Evolutionary conservation across 1,140 invertebrate genomes (phyloP).

Genomic region (Magallana ariakensis): DNA sequence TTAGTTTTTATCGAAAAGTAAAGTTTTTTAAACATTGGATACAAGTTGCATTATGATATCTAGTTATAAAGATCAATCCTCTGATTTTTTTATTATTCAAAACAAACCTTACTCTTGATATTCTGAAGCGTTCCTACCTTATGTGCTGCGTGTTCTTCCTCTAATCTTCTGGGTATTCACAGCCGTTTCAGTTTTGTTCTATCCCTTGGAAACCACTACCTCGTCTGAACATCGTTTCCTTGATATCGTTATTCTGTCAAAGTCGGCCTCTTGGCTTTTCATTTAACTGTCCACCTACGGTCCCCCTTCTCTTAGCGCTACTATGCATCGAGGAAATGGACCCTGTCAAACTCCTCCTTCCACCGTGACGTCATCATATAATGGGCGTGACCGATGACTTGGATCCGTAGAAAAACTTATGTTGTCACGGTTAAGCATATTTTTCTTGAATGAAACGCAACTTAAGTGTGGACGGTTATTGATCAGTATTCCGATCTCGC

Average conservation of each 20-base stretch:
- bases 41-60: too few relatives aligned
- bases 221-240: not conserved
- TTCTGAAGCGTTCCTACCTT: not conserved
- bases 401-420: not conserved
- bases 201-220: not conserved
- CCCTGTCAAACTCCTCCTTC: not conserved
- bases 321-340: not conserved
- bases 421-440: not conserved
- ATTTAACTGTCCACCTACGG: slow-evolving; percentile 15
- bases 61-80: too few relatives aligned
- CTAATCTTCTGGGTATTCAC: not conserved
- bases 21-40: too few relatives aligned
- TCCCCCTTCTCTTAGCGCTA: not conserved
- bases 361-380: not conserved
- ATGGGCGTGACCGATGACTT: not conserved
- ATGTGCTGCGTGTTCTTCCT: not conserved
- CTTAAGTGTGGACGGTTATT: not conserved
- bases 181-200: not conserved
- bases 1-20: too few relatives aligned
- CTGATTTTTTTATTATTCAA: too few relatives aligned
- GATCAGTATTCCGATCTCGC: not conserved
- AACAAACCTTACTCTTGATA: too few relatives aligned
- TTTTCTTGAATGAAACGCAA: slow-evolving; percentile 2
- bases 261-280: not conserved
- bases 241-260: not conserved